These are phyloP conservation scores for Triops cancriformis DNA, from an alignment of 1,140 invertebrate genomes.

Conservation along the genomic window DNA sequence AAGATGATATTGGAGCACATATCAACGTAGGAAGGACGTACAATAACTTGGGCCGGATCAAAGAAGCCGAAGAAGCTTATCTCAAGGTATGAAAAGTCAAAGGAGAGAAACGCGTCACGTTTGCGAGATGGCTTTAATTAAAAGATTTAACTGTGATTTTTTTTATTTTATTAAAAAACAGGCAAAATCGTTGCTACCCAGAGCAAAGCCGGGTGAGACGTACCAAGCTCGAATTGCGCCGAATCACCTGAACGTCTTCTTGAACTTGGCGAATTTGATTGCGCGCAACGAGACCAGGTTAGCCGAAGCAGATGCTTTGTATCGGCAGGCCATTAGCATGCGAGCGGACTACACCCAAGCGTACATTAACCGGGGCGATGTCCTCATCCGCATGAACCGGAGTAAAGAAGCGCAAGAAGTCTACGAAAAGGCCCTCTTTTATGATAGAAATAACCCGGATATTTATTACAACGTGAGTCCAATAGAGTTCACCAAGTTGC, in stretches of 20 bases:
- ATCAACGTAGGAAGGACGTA: constrained; percentile 93
- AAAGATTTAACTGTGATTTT: too few species aligned
- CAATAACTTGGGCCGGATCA: constrained; percentile 81
- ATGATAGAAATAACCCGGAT: constrained; percentile 90
- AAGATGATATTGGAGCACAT: constrained; percentile 91
- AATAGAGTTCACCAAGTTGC: neutral
- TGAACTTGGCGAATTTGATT: constrained; percentile 90
- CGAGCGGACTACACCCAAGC: constrained; percentile 93
- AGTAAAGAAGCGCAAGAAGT: constrained; percentile 91
- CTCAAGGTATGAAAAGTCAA: constrained; percentile 48
- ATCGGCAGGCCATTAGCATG: constrained; percentile 93
- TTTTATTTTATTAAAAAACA: too few species aligned
- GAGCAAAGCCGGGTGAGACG: constrained; percentile 80
- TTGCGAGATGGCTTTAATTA: too few species aligned
- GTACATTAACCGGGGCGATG: constrained; percentile 93
- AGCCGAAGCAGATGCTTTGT: constrained; percentile 87
- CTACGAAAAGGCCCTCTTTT: constrained; percentile 83
- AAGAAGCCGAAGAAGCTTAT: constrained; percentile 86
- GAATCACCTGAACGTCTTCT: constrained; percentile 90
- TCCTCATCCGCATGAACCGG: constrained; percentile 86
- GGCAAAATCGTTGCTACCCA: constrained; percentile 81
- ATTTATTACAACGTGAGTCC: constrained; percentile 89
- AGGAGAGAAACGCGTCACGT: neutral
- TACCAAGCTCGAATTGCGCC: constrained; percentile 93
- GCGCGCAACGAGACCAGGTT: constrained; percentile 83